Percentiles rank a stretch among this genome's conserved stretches.
phyloP scores from a whole-genome alignment of 92 coral and sea anemone species.

The Porites rus region DNA sequence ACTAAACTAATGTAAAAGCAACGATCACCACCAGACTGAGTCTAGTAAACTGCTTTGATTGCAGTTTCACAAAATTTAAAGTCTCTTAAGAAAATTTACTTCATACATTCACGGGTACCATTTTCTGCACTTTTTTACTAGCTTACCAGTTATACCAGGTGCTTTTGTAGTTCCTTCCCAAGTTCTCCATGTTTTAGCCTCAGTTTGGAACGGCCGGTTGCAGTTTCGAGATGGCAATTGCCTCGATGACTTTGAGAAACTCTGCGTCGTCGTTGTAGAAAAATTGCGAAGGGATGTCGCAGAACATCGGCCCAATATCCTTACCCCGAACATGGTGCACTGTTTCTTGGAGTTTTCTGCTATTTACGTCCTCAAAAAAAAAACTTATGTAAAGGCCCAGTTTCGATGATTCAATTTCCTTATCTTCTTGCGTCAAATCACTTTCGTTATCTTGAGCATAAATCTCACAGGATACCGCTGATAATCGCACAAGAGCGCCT shows the following conservation, averaged over 20 bases:
- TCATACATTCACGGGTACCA: no score
- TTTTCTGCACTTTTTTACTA: no score
- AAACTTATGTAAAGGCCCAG: not conserved
- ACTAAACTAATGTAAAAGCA: no score
- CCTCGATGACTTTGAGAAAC: conserved; percentile 8
- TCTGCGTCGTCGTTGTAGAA: conserved; percentile 34
- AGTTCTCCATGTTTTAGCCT: conserved; percentile 92
- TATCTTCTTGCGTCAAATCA: conserved; percentile 5
- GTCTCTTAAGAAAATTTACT: no score
- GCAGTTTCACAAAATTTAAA: no score
- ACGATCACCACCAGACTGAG: no score
- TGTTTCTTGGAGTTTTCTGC: not conserved
- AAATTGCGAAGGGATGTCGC: conserved; percentile 44
- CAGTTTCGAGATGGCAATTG: conserved; percentile 36
- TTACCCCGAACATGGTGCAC: conserved; percentile 35
- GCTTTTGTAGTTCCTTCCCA: conserved; percentile 96
- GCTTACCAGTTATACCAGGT: conserved; percentile 91
- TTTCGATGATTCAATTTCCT: not conserved
- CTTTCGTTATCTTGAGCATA: not conserved
- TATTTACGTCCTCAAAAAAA: not conserved
- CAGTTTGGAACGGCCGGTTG: conserved; percentile 76
- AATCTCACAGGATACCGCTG: conserved; percentile 19
- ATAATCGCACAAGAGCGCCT: not conserved
- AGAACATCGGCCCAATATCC: conserved; percentile 58
- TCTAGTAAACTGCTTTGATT: no score